Conservation (phyloP, 2,113 vertebrate species). For the Mustelus asterias region DNA sequence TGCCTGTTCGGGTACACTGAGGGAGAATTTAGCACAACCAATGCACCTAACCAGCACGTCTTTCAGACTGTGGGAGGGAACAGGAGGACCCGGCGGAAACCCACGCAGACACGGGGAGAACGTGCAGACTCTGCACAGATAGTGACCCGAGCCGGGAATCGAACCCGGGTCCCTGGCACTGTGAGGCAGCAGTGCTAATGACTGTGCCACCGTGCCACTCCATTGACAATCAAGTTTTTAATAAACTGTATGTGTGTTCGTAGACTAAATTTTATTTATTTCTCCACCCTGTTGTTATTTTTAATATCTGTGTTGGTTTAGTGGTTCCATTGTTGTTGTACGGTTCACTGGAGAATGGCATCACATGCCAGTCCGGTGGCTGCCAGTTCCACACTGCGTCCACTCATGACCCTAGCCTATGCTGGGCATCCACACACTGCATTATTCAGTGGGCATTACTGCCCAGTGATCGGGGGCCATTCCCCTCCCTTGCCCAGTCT, state of each 20-base stretch:
- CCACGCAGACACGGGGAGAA: too few relatives aligned
- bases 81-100: too few relatives aligned
- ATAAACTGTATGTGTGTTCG: background rate
- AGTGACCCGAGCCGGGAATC: too few relatives aligned
- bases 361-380: background rate
- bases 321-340: background rate
- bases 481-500: background rate
- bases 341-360: background rate
- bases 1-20: too few relatives aligned
- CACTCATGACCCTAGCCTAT: background rate
- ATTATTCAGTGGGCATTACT: background rate
- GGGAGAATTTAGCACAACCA: too few relatives aligned
- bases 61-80: too few relatives aligned
- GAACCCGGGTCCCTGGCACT: too few relatives aligned
- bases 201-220: too few relatives aligned
- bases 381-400: background rate
- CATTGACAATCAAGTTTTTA: background rate
- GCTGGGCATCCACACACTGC: background rate
- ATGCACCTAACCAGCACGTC: too few relatives aligned
- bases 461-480: background rate
- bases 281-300: background rate
- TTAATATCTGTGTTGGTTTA: background rate
- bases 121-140: too few relatives aligned
- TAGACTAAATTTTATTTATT: background rate
- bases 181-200: too few relatives aligned